Percentiles rank a stretch among this genome's conserved stretches.
These are phyloP conservation scores for Callionymus lyra DNA, from an alignment of 2,113 vertebrate species.

Conservation along the genomic window DNA sequence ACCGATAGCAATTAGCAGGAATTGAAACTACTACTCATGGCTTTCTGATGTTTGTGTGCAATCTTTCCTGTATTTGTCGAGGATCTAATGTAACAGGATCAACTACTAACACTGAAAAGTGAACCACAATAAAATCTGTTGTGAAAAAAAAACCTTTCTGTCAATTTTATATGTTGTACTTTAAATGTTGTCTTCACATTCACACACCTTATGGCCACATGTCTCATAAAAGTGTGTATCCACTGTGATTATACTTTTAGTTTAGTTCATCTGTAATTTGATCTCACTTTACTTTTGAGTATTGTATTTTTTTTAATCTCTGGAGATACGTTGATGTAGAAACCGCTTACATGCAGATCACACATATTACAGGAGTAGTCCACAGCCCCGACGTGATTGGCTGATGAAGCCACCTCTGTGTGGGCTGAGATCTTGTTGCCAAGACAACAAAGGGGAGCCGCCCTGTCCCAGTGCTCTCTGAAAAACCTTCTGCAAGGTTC, in stretches of 20 bases:
- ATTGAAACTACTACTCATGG: conserved; percentile 93
- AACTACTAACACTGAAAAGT: conserved; percentile 58
- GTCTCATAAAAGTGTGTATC: too few relatives aligned
- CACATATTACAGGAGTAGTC: conserved; percentile 59
- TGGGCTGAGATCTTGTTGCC: conserved; percentile 67
- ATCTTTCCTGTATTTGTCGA: conserved; percentile 80
- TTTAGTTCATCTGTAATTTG: too few relatives aligned
- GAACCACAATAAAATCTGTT: conserved; percentile 88
- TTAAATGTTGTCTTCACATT: too few relatives aligned
- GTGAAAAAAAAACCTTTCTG: conserved; percentile 48
- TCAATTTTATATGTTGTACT: conserved; percentile 6
- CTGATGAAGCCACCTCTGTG: conserved; percentile 48
- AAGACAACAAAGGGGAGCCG: conserved; percentile 59
- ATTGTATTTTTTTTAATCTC: too few relatives aligned
- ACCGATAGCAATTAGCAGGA: conserved; percentile 90
- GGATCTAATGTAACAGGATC: conserved; percentile 88
- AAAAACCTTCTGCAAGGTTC: background rate
- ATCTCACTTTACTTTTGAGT: too few relatives aligned
- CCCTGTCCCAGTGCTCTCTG: conserved; percentile 41
- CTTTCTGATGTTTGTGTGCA: conserved; percentile 99
- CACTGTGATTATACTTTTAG: too few relatives aligned
- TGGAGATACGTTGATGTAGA: background rate
- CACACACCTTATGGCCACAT: too few relatives aligned
- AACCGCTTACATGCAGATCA: background rate
- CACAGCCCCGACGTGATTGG: conserved; percentile 50